Evolutionary conservation across 2,888 invertebrate genomes (phyloP).

Genomic region (Xestia ashworthii): DNA sequence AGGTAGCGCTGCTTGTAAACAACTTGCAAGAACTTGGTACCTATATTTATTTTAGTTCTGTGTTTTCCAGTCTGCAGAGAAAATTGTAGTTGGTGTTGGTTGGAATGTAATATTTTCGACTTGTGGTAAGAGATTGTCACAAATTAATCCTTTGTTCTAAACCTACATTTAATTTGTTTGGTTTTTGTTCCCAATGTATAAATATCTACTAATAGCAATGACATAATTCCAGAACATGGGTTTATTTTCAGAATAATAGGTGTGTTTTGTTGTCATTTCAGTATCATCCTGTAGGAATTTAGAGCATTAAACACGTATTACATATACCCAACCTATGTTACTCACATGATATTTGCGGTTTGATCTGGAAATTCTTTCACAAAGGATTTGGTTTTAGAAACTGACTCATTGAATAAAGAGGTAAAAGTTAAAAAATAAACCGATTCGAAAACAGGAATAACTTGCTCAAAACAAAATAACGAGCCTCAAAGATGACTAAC

Average conservation of each 20-base stretch:
- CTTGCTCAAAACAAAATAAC: slow-evolving; percentile 7
- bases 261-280: neutral
- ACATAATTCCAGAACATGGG: neutral
- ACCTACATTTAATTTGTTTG: neutral
- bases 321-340: neutral
- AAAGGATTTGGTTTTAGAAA: slow-evolving; percentile 24
- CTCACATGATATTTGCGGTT: slow-evolving; percentile 32
- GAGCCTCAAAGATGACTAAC: neutral
- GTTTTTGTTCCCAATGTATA: neutral
- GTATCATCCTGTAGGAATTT: neutral
- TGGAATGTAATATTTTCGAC: neutral
- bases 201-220: neutral
- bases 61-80: neutral
- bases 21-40: too few species aligned
- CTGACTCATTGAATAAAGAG: neutral
- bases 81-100: neutral
- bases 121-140: neutral
- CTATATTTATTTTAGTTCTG: too few species aligned
- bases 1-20: too few species aligned
- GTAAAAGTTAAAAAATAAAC: neutral
- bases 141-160: neutral
- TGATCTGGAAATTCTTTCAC: slow-evolving; percentile 7
- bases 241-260: neutral
- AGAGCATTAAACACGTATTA: neutral
- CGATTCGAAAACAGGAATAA: slow-evolving; percentile 16